These are phyloP conservation scores for Drosophila serrata DNA, from an alignment of 1,140 invertebrate genomes.

Conservation along the genomic window DNA sequence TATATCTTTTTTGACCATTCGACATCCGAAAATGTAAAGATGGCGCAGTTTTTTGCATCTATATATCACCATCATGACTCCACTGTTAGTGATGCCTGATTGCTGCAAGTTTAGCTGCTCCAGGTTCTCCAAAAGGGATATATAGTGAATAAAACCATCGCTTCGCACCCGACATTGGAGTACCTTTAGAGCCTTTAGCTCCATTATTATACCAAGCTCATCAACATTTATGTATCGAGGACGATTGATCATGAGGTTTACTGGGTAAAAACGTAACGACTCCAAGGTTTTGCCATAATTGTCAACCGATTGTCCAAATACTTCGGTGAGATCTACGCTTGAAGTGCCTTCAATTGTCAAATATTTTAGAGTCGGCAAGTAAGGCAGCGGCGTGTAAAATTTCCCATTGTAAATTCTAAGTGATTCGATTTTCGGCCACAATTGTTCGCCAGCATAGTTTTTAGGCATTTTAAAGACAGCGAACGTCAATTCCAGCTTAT, in stretches of 20 bases:
- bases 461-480: background rate
- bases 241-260: too few species aligned
- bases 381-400: conserved; percentile 8
- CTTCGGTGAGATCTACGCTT: background rate
- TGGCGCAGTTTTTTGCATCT: conserved; percentile 1
- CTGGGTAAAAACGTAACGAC: background rate
- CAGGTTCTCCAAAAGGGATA: background rate
- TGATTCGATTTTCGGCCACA: conserved; percentile 9
- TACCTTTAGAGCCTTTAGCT: conserved; percentile 2
- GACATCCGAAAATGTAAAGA: background rate
- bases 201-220: background rate
- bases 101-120: background rate
- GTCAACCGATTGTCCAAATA: background rate
- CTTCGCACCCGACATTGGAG: background rate
- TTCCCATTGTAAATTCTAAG: background rate
- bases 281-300: conserved; percentile 1
- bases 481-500: background rate
- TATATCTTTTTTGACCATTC: background rate
- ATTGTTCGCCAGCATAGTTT: background rate
- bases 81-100: background rate
- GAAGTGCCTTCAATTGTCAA: background rate
- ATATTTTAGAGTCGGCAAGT: conserved; percentile 1
- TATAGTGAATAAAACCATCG: background rate
- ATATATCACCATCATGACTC: background rate
- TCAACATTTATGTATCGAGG: background rate